A percentile compares a stretch with the other conserved stretches of the same genome.
Conservation (phyloP, 2,113 vertebrate species). For the Cygnus buccinator region DNA sequence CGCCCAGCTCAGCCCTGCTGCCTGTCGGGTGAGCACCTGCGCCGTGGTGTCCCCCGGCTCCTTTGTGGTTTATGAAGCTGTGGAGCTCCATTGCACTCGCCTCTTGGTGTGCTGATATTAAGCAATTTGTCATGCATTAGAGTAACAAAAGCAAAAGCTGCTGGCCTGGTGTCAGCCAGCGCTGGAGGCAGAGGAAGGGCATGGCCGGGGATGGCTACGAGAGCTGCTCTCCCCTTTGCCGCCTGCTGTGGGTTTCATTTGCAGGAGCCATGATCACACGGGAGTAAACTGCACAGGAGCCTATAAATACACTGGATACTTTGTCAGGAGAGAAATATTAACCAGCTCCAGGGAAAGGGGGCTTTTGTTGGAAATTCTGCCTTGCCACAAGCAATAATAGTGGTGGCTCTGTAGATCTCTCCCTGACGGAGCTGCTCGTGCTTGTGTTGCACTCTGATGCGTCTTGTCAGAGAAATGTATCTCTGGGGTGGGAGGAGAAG, state of each 20-base stretch:
- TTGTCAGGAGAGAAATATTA: neutral
- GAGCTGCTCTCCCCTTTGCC: rapidly evolving
- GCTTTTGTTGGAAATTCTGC: neutral
- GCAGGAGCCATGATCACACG: rapidly evolving
- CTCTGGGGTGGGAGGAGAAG: neutral
- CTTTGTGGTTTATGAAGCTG: neutral
- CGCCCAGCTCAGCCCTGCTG: neutral
- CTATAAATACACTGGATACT: neutral
- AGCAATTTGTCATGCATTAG: neutral
- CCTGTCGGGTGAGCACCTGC: neutral
- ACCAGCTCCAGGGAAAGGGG: neutral
- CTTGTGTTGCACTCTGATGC: neutral
- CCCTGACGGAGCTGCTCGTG: neutral
- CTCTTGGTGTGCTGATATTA: neutral
- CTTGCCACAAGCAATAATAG: rapidly evolving
- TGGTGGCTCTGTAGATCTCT: rapidly evolving
- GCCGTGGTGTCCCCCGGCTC: neutral
- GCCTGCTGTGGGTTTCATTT: rapidly evolving
- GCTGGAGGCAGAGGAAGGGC: neutral
- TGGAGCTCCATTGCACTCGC: rapidly evolving
- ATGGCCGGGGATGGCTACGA: rapidly evolving
- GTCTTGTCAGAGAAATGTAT: neutral
- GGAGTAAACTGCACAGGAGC: neutral
- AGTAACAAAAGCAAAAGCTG: neutral
- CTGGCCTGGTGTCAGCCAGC: neutral